Base-by-base conservation (phyloP, 2,113 vertebrate genomes). In the Corynorhinus townsendii region DNA sequence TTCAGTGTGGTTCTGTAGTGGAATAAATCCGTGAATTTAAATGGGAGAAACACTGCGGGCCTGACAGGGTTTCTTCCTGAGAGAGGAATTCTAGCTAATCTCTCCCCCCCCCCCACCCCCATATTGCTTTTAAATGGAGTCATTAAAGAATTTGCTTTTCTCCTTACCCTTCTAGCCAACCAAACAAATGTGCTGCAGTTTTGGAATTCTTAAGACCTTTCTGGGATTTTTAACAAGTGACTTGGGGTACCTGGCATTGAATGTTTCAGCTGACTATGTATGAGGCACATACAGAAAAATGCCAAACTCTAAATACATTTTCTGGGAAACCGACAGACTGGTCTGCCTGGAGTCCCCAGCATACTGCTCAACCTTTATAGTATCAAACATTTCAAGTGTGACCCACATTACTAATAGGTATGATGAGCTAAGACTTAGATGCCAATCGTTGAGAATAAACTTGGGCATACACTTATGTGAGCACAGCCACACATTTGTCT, bases 41-140 rank as follows among this genome's bases (percentile, higher is more conserved):
- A 38, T 26, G 7, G 54, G 9, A 82, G 69, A 35, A 19, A 84
- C 15, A 4, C 22, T 52, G 49, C 12, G 20, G 22, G 49, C 11
- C 24, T 4, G 16, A 28, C 1, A 9, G 69, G 30, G 30, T 69
- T 54, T 91, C 59, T 3, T 1, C 62, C 8, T 2, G 12, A 93
- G 64, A 38, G 26, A 64, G 5, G n/a, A 80, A 47, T 14, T 24
- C 52, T 30, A 59, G 49, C 43, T 80, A 30, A 93, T 93, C 87
- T 76, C 86, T 43, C 59, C 8, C 38, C 62, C 66, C n/a, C 6
- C 49, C 0, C 20, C 22, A 59, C 22, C 66, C 66, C 38, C 6
- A 8, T 15, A 16, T 24, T 84, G 76, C 81, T 94, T 97, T 89
- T 38, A 71, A 88, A 94, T 56, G 40, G 76, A 96, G 49, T 90